A percentile compares a stretch with the other conserved stretches of the same genome.
Conservation (phyloP, 1,140 invertebrate genomes). For the Melitaea cinxia region DNA sequence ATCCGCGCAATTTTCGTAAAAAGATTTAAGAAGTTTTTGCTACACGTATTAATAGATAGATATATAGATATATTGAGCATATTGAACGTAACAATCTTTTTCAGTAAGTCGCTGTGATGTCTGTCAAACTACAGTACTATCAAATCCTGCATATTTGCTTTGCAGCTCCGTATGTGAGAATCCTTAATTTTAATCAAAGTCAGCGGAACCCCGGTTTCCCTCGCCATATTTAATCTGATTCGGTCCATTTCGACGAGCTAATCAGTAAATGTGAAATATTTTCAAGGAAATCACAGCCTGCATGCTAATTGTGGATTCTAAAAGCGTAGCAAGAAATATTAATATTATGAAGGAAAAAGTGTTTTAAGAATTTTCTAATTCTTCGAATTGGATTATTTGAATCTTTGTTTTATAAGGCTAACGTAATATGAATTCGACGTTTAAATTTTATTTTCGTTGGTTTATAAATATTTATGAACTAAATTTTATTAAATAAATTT, state of each 20-base stretch:
- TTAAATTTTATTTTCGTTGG: neutral
- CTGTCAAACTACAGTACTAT: too few relatives aligned
- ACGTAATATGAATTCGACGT: too few relatives aligned
- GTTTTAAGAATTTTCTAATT: neutral
- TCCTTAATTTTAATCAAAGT: slow-evolving; percentile 21
- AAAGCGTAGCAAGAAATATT: neutral
- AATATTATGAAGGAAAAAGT: neutral
- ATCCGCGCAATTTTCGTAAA: too few relatives aligned
- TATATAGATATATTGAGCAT: too few relatives aligned
- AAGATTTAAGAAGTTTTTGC: too few relatives aligned
- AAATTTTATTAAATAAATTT: too few relatives aligned
- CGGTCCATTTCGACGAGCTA: slow-evolving; percentile 3
- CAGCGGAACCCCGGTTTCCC: neutral
- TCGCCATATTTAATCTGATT: slow-evolving; percentile 11
- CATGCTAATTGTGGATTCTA: slow-evolving; percentile 2
- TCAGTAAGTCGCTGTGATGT: too few relatives aligned
- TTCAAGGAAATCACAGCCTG: neutral
- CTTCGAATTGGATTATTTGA: neutral
- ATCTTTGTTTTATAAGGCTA: slow-evolving; percentile 1
- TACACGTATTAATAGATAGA: too few relatives aligned
- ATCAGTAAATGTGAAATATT: slow-evolving; percentile 14
- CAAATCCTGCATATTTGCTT: too few relatives aligned
- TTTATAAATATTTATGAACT: too few relatives aligned
- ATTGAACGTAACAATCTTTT: too few relatives aligned
- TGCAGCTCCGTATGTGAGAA: neutral